Evolutionary conservation across 2,888 invertebrate genomes (phyloP).

Genomic region (Tanypteryx hageni): DNA sequence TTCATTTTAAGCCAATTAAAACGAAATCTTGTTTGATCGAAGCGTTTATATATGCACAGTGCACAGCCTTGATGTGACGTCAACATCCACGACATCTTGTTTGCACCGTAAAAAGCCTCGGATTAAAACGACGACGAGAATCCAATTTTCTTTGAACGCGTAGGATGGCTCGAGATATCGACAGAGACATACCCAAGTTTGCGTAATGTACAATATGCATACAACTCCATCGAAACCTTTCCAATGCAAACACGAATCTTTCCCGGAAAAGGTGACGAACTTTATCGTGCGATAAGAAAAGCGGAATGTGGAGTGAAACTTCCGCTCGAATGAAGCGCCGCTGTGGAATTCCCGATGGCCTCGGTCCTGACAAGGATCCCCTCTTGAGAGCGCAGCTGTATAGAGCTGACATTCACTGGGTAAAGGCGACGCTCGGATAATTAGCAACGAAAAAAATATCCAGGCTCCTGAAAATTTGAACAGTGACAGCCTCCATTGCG

Average conservation of each 20-base stretch:
- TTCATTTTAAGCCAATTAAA: neutral
- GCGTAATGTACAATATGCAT: neutral
- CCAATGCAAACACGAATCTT: neutral
- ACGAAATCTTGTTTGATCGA: slow-evolving; percentile 10
- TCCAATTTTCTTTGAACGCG: neutral
- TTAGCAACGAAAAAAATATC: no score
- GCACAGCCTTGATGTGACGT: slow-evolving; percentile 10
- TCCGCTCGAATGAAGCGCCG: neutral
- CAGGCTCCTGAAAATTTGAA: no score
- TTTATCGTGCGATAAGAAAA: neutral
- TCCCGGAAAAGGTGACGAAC: slow-evolving; percentile 10
- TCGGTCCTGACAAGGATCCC: neutral
- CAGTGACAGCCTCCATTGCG: no score
- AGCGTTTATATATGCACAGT: neutral
- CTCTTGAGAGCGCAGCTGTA: no score
- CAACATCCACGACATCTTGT: neutral
- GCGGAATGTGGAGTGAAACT: neutral
- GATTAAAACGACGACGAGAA: neutral
- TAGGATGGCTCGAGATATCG: neutral
- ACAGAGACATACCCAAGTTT: neutral
- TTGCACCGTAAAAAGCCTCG: neutral
- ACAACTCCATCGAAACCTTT: neutral
- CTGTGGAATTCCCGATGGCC: neutral
- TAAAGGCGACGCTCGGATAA: no score
- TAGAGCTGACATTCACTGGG: no score